Conservation (phyloP, 2,797 vertebrate genomes). For the Cynopterus sphinx region DNA sequence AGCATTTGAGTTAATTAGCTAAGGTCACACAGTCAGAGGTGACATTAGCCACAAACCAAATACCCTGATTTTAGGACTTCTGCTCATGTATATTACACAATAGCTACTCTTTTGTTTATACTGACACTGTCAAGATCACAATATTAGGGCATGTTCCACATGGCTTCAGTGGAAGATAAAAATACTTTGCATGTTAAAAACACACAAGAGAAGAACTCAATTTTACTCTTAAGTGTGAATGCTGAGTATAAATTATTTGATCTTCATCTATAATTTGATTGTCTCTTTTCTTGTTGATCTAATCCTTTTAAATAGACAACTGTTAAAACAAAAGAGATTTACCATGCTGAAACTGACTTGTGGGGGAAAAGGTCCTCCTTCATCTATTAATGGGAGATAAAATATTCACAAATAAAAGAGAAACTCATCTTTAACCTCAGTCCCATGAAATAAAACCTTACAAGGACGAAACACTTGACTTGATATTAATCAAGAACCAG, state of each 20-base stretch:
- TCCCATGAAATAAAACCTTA: constrained; percentile 54
- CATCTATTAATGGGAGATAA: neutral
- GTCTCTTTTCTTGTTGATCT: constrained; percentile 42
- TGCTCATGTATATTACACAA: neutral
- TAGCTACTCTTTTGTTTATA: neutral
- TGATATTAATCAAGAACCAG: constrained; percentile 72
- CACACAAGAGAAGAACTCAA: neutral
- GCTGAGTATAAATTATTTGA: neutral
- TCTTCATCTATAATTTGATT: constrained; percentile 21
- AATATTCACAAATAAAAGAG: constrained; percentile 43
- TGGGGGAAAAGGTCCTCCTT: neutral
- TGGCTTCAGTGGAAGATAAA: neutral
- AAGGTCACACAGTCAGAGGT: neutral
- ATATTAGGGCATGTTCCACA: rapidly evolving
- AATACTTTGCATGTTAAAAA: neutral
- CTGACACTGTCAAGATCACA: neutral
- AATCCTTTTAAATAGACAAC: constrained; percentile 31
- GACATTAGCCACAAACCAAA: neutral
- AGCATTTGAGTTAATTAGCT: neutral
- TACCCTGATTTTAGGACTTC: neutral
- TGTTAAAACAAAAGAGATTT: constrained; percentile 34
- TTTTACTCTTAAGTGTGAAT: neutral
- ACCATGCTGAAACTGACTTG: neutral
- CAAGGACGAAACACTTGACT: constrained; percentile 64
- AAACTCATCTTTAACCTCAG: constrained; percentile 40